Conservation (phyloP, 23 tunicate species). For the Trididemnum nubilum region DNA sequence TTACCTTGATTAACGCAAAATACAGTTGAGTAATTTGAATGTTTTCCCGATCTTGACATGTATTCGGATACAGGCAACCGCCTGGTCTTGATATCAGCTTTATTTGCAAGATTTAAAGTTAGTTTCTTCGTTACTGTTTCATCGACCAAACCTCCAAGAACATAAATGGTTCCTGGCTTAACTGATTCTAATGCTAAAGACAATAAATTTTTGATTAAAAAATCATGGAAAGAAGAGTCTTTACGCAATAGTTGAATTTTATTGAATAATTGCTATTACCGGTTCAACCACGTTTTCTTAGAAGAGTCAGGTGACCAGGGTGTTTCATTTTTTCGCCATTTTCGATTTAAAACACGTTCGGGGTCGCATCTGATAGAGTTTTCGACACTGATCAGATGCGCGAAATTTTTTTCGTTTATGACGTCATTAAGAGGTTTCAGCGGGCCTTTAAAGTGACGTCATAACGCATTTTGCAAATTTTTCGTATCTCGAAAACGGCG, state of each 20-base stretch:
- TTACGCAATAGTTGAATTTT: not conserved
- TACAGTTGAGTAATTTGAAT: conserved; percentile 87
- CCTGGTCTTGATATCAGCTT: conserved; percentile 21
- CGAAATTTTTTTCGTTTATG: too few relatives aligned
- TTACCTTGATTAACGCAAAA: conserved; percentile 86
- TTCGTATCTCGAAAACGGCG: too few relatives aligned
- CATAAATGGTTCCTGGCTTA: conserved; percentile 45
- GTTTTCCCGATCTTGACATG: conserved; percentile 69
- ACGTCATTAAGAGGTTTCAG: too few relatives aligned
- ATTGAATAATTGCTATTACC: too few relatives aligned
- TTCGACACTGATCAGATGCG: too few relatives aligned
- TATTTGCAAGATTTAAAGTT: conserved; percentile 54
- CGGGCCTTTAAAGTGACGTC: too few relatives aligned
- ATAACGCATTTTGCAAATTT: too few relatives aligned
- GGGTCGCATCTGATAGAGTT: too few relatives aligned
- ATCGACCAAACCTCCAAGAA: conserved; percentile 90
- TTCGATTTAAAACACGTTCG: too few relatives aligned
- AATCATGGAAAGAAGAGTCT: not conserved
- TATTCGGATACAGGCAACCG: conserved; percentile 68
- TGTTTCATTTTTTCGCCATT: too few relatives aligned
- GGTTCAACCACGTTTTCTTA: too few relatives aligned
- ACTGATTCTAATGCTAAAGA: conserved; percentile 43
- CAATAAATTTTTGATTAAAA: not conserved
- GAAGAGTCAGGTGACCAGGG: too few relatives aligned
- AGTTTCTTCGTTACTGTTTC: conserved; percentile 83